Conservation (phyloP, 2,113 vertebrate genomes). For the pig (Sus scrofa) region DNA sequence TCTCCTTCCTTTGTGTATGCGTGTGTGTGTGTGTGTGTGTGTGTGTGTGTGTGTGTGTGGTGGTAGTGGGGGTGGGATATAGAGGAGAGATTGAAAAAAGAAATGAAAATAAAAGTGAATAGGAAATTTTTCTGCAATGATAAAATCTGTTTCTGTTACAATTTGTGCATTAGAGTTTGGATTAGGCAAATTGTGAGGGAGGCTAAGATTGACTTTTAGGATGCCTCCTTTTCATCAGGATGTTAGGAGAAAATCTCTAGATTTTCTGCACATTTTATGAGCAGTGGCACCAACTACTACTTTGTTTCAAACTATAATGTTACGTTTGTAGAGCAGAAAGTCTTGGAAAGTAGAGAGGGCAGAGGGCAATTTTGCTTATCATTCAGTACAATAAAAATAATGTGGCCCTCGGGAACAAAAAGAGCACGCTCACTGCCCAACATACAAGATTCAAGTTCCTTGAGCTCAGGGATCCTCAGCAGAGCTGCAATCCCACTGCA, state of each 20-base stretch:
- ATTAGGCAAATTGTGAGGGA: neutral
- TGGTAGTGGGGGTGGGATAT: neutral
- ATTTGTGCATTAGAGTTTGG: neutral
- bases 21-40: too few species aligned
- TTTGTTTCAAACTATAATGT: neutral
- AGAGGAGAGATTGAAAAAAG: neutral
- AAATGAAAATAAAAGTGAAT: slow-evolving; percentile 1
- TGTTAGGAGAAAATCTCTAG: neutral
- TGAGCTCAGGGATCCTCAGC: neutral
- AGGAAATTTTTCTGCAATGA: neutral
- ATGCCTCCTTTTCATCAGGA: neutral
- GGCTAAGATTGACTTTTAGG: neutral
- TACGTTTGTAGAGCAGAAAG: neutral
- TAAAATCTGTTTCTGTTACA: neutral
- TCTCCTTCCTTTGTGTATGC: neutral
- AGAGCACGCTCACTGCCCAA: neutral
- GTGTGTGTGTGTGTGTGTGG: neutral
- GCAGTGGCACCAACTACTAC: neutral
- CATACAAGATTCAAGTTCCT: neutral
- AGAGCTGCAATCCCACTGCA: neutral
- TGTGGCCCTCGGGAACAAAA: neutral
- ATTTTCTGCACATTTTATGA: neutral
- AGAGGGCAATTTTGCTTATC: neutral
- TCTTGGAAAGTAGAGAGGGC: neutral
- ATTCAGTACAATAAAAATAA: neutral